These are phyloP conservation scores for Falco columbarius DNA, from an alignment of 2,797 vertebrate genomes.

Conservation along the genomic window DNA sequence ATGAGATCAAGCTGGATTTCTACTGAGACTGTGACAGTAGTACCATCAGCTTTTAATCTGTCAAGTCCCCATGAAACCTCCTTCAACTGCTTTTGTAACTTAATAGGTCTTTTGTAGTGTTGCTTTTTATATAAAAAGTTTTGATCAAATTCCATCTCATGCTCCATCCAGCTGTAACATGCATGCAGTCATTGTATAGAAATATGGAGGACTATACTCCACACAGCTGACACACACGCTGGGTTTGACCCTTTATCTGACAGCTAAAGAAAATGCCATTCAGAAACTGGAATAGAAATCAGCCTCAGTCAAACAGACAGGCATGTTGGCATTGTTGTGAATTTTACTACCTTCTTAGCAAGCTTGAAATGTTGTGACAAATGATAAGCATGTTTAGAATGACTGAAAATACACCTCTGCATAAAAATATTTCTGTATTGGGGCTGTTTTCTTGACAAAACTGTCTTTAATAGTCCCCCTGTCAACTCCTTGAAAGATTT, in stretches of 20 bases:
- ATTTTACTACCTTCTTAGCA: not conserved
- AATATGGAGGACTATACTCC: not conserved
- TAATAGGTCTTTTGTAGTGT: not conserved
- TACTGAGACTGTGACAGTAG: not conserved
- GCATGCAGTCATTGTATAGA: not conserved
- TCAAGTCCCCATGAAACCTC: not conserved
- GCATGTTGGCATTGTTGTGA: not conserved
- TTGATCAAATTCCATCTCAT: constrained; percentile 10
- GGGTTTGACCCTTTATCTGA: not conserved
- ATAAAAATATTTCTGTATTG: not conserved
- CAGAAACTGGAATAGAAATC: not conserved
- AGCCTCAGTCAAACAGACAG: not conserved
- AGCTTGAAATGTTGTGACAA: not conserved
- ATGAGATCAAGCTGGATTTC: constrained; percentile 46
- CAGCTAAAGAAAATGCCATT: not conserved
- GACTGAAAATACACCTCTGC: not conserved
- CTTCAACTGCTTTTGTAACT: not conserved
- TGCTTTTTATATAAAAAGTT: not conserved
- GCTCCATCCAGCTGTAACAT: not conserved
- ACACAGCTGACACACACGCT: not conserved
- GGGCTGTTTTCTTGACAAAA: not conserved
- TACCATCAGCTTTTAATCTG: constrained; percentile 25
- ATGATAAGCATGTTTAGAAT: not conserved
- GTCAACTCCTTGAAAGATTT: not conserved
- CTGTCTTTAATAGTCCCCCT: not conserved